Evolutionary conservation across 2,888 invertebrate species (phyloP), one percentile per base, ranked within the genome.

Genomic region (Stomorhina lunata): DNA sequence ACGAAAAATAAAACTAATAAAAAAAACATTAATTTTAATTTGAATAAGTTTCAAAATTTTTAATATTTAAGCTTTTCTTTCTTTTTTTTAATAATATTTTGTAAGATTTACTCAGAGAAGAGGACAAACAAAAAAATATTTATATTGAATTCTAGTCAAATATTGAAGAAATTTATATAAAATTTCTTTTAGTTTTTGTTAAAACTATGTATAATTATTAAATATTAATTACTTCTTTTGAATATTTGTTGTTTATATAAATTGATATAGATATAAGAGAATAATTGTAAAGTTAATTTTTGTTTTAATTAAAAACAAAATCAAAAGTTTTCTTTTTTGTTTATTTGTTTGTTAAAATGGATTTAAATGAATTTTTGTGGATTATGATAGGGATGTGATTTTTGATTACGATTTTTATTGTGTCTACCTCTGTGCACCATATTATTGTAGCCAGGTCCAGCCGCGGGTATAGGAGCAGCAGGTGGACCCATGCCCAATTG

Each of bases 401-500:
- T 91, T 89, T 90, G 90, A 88, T 89, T 90, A 89, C 91, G 91
- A 88, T 89, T 88, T 89, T 91, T 90, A 88, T 89, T 86, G 88
- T 90, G 90, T 91, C 91, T 91, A 91, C 91, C 91, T 91, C 91
- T 91, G 85, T 91, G 91, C 89, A 91, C 90, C 89, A 91, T 90
- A 82, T 88, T 90, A 85, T 90, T 91, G 86, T 88, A 91, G 86
- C 86, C 86, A 63, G 87, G 85, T 43, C 86, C 86, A 79, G 85
- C 85, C 76, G 84, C 84, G 5, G 86, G 87, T 77, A 87, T 88
- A 80, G 89, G 88, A 68, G 86, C 85, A 83, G 86, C 85, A 80
- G 86, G 72, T 83, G 86, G 61, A 25, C 86, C 86, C 87, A 89
- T 86, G 40, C 89, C 88, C 86, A 89, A 83, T 84, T 89, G 89